Evolutionary conservation across 2,113 vertebrate species (phyloP).

Genomic region (Oncorhynchus mykiss): DNA sequence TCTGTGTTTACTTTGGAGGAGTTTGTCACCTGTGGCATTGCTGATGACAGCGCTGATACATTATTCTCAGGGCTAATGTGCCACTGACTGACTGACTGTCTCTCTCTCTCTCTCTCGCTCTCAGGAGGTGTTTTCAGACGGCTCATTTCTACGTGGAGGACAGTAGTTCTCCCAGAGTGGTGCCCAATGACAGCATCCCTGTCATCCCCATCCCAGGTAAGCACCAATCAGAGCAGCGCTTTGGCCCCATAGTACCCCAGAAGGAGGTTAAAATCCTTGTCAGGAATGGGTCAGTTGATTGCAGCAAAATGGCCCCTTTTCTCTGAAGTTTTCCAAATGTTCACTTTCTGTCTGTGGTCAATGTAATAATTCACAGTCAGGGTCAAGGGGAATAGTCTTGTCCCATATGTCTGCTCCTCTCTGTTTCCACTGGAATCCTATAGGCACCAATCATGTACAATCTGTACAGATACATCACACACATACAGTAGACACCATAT

Average conservation of each 20-base stretch:
- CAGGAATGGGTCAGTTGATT: background rate
- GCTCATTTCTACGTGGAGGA: slow-evolving; percentile 95
- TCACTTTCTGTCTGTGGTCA: too few species aligned
- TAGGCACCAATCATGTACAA: background rate
- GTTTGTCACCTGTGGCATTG: background rate
- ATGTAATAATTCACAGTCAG: slow-evolving; percentile 1
- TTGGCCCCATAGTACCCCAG: too few species aligned
- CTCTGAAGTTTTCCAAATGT: too few species aligned
- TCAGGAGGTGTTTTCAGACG: slow-evolving; percentile 95
- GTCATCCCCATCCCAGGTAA: slow-evolving; percentile 92
- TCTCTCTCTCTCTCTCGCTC: slow-evolving; percentile 19
- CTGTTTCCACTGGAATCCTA: background rate
- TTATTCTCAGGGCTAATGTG: background rate
- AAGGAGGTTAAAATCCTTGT: too few species aligned
- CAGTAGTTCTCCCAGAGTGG: slow-evolving; percentile 86
- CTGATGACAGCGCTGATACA: background rate
- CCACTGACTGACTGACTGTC: background rate
- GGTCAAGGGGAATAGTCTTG: slow-evolving; percentile 4
- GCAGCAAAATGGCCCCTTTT: too few species aligned
- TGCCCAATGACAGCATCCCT: slow-evolving; percentile 87
- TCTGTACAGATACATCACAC: background rate
- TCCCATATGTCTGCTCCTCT: slow-evolving; percentile 1
- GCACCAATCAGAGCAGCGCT: slow-evolving; percentile 17
- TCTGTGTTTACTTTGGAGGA: background rate
- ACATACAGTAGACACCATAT: slow-evolving; percentile 20